Evolutionary conservation across 2,888 invertebrate species (phyloP).

Genomic region (Choristoneura rosaceana): DNA sequence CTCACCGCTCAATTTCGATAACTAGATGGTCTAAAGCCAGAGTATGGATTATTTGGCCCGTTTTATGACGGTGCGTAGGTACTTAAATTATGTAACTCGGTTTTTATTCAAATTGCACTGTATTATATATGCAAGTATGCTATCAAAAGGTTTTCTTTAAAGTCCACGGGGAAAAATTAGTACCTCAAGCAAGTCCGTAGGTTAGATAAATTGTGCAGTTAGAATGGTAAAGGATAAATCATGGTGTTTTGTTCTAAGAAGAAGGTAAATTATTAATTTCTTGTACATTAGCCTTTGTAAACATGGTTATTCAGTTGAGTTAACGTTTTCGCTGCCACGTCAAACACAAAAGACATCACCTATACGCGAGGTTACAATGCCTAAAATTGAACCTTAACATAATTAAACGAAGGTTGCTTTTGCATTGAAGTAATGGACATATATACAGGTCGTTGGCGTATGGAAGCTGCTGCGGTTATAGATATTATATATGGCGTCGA

Average conservation of each 20-base stretch:
- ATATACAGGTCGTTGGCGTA: no score
- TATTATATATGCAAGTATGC: slow-evolving; percentile 33
- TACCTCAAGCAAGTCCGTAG: slow-evolving; percentile 42
- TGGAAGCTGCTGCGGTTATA: no score
- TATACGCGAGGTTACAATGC: no score
- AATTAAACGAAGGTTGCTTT: no score
- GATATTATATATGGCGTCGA: no score
- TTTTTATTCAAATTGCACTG: slow-evolving; percentile 20
- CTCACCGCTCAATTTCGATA: neutral
- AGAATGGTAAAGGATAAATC: slow-evolving; percentile 34
- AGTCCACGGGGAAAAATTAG: slow-evolving; percentile 32
- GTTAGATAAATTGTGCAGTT: slow-evolving; percentile 40
- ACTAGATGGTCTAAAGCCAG: neutral
- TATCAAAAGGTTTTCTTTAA: slow-evolving; percentile 29
- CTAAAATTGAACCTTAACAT: no score
- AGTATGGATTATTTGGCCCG: slow-evolving; percentile 11
- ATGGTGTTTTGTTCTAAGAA: slow-evolving; percentile 39
- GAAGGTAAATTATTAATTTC: slow-evolving; percentile 39
- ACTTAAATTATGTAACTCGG: slow-evolving; percentile 27
- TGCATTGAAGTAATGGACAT: no score
- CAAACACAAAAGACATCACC: no score
- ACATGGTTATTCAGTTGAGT: slow-evolving; percentile 27
- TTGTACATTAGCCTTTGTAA: slow-evolving; percentile 23
- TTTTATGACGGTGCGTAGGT: slow-evolving; percentile 32
- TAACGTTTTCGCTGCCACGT: no score